Conservation (phyloP, 2,797 vertebrate genomes). For the Hapalemur alaotrensis region DNA sequence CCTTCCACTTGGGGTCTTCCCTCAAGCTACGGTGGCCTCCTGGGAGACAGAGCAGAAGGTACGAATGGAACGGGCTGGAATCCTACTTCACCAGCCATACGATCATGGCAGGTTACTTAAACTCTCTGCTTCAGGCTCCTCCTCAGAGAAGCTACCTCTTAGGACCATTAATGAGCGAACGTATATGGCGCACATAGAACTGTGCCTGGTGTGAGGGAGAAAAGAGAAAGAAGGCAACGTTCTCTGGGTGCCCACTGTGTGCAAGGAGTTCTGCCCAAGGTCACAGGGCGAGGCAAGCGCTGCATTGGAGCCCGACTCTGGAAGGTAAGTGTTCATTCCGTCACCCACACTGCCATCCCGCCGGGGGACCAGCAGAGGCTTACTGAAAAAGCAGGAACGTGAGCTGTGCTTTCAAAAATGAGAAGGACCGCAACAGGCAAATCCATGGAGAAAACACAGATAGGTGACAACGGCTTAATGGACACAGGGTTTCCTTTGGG, state of each 20-base stretch:
- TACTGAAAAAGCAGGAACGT: not conserved
- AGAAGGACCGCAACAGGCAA: not conserved
- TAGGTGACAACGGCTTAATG: not conserved
- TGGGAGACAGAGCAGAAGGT: not conserved
- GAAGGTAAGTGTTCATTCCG: not conserved
- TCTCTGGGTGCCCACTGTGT: not conserved
- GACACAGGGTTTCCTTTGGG: not conserved
- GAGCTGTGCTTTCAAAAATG: not conserved
- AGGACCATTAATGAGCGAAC: not conserved
- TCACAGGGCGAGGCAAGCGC: not conserved
- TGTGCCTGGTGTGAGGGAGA: not conserved
- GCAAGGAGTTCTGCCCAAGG: not conserved
- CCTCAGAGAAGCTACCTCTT: not conserved
- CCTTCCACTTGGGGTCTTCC: not conserved
- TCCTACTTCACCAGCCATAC: not conserved
- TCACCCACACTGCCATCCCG: not conserved
- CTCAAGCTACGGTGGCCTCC: not conserved
- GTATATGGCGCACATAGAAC: not conserved
- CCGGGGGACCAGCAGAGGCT: not conserved
- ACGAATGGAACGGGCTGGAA: not conserved
- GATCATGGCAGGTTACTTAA: not conserved
- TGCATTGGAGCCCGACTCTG: not conserved
- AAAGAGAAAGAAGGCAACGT: not conserved
- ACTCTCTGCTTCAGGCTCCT: not conserved
- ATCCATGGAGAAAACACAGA: not conserved